Percentiles rank a stretch among this genome's conserved stretches.
phyloP scores from a whole-genome alignment of 2,797 vertebrate genomes.

The Chaunax sp. region DNA sequence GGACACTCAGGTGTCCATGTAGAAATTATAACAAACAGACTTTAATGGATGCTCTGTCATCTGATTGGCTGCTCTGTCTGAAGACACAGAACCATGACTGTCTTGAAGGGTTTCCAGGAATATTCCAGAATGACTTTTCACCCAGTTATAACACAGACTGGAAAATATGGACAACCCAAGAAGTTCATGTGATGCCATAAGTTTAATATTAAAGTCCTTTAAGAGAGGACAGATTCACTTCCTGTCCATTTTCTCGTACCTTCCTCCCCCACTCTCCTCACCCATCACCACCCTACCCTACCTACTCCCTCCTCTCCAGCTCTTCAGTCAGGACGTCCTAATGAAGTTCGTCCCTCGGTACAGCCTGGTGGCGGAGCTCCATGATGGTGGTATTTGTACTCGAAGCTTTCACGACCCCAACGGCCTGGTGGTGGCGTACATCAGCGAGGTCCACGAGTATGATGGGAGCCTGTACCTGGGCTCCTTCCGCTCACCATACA shows the following conservation, averaged over 20 bases:
- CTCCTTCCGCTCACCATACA: constrained; percentile 90
- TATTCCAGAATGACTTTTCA: too few relatives aligned
- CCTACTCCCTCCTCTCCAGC: constrained; percentile 67
- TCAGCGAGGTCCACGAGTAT: constrained; percentile 93
- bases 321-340: constrained; percentile 90
- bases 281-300: rapidly evolving
- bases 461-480: constrained; percentile 91
- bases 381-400: constrained; percentile 88
- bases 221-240: not conserved
- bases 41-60: too few relatives aligned
- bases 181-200: too few relatives aligned
- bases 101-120: too few relatives aligned
- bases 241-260: rapidly evolving
- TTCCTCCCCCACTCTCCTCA: not conserved
- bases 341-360: constrained; percentile 91
- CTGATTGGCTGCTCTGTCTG: too few relatives aligned
- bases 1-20: not conserved
- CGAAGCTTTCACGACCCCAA: constrained; percentile 94
- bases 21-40: too few relatives aligned
- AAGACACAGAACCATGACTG: too few relatives aligned
- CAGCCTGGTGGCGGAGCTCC: constrained; percentile 92
- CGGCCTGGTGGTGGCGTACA: constrained; percentile 84
- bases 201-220: too few relatives aligned
- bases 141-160: too few relatives aligned
- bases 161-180: too few relatives aligned